Conservation (phyloP, 2,113 vertebrate genomes). For the Sinocyclocheilus grahami region DNA sequence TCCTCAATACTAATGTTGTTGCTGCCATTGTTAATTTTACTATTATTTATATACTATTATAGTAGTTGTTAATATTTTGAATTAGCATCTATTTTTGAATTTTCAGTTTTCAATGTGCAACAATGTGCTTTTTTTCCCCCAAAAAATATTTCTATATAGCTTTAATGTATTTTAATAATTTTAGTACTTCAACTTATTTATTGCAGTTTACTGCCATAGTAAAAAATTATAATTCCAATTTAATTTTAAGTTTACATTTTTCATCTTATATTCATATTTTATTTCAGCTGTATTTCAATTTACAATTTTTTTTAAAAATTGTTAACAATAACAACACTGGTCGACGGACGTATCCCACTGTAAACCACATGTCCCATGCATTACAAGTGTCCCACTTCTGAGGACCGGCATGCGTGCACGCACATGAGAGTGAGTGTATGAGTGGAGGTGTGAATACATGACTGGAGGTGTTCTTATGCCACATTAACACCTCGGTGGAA, state of each 20-base stretch:
- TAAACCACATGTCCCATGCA: neutral
- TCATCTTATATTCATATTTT: too few species aligned
- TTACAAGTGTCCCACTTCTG: conserved; percentile 37
- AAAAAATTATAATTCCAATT: too few species aligned
- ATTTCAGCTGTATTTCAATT: too few species aligned
- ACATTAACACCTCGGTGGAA: conserved; percentile 60
- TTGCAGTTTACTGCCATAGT: too few species aligned
- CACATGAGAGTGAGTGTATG: conserved; percentile 28
- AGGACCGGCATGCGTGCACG: conserved; percentile 41
- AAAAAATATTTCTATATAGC: too few species aligned
- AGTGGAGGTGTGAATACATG: conserved; percentile 29
- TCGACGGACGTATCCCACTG: neutral
- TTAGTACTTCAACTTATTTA: too few species aligned
- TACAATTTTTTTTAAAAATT: neutral
- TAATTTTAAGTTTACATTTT: neutral
- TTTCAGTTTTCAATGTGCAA: too few species aligned
- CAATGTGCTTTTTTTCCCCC: too few species aligned
- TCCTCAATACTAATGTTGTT: neutral
- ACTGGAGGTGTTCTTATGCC: conserved; percentile 13
- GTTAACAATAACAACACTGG: neutral
- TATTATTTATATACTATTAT: neutral
- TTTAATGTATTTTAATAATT: neutral
- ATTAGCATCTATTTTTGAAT: too few species aligned
- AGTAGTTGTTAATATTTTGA: neutral
- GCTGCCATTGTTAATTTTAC: neutral